Evolutionary conservation across 2,888 invertebrate genomes (phyloP).

Genomic region (Acrobasis repandana): DNA sequence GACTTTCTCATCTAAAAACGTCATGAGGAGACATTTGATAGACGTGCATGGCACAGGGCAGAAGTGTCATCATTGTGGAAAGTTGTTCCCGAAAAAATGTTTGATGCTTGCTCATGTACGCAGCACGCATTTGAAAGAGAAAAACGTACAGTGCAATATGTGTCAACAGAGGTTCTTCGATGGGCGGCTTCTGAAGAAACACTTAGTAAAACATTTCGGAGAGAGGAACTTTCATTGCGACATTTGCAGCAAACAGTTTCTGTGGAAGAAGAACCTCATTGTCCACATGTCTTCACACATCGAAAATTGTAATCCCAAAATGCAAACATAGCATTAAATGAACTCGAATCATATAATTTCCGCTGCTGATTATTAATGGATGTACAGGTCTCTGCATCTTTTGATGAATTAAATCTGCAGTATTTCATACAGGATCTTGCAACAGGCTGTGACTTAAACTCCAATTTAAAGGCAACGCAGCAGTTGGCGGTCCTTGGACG

Average conservation of each 20-base stretch:
- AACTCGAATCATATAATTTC: background rate
- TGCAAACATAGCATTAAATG: conserved; percentile 21
- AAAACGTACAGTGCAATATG: conserved; percentile 59
- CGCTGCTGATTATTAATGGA: too few species aligned
- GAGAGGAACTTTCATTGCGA: conserved; percentile 81
- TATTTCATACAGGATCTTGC: too few species aligned
- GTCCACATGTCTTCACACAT: conserved; percentile 73
- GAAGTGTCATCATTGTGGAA: conserved; percentile 58
- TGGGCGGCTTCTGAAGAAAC: conserved; percentile 56
- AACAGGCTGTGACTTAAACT: too few species aligned
- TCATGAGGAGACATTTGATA: conserved; percentile 58
- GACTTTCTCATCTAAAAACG: conserved; percentile 57
- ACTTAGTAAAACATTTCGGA: conserved; percentile 75
- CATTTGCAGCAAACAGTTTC: conserved; percentile 80
- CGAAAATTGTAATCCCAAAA: conserved; percentile 32
- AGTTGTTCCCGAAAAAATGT: conserved; percentile 60
- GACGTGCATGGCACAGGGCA: conserved; percentile 55
- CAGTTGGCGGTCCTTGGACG: too few species aligned
- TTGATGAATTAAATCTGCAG: too few species aligned
- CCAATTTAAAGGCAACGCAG: too few species aligned
- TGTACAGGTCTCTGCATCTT: too few species aligned
- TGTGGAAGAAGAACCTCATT: conserved; percentile 82
- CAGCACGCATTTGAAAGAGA: conserved; percentile 64
- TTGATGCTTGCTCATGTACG: conserved; percentile 61
- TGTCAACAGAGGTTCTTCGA: conserved; percentile 65